Percentiles rank a stretch among this genome's conserved stretches.
phyloP scores from a whole-genome alignment of 2,888 invertebrate species.

The Blastobasis lacticolella region DNA sequence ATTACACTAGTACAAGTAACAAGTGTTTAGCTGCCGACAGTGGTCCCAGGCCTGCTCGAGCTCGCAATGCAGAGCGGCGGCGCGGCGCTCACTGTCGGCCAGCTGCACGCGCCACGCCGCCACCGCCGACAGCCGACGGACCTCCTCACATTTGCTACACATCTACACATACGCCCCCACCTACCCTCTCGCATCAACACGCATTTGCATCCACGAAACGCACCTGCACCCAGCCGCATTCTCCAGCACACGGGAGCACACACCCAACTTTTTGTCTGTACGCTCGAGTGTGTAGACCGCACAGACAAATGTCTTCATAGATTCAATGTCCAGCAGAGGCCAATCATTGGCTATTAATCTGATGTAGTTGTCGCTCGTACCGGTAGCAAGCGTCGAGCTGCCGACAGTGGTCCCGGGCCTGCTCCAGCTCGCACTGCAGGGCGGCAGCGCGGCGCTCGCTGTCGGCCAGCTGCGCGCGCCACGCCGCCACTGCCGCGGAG shows the following conservation, averaged over 20 bases:
- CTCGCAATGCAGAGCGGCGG: constrained; percentile 24
- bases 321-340: too few relatives aligned
- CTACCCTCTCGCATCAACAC: too few relatives aligned
- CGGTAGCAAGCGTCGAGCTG: constrained; percentile 28
- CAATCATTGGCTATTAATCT: too few relatives aligned
- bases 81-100: constrained; percentile 20
- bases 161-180: too few relatives aligned
- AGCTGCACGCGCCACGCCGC: constrained; percentile 28
- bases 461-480: constrained; percentile 27
- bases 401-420: constrained; percentile 19
- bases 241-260: too few relatives aligned
- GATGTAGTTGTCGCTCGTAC: constrained; percentile 13
- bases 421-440: constrained; percentile 27
- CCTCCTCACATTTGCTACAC: too few relatives aligned
- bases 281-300: too few relatives aligned
- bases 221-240: too few relatives aligned
- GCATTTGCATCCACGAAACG: too few relatives aligned
- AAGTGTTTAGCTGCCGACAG: constrained; percentile 22
- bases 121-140: constrained; percentile 19
- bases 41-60: constrained; percentile 22
- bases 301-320: too few relatives aligned
- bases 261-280: too few relatives aligned
- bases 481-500: constrained; percentile 21
- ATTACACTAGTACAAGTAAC: constrained; percentile 36
- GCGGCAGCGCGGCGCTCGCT: constrained; percentile 21